Evolutionary conservation across 2,113 vertebrate genomes (phyloP).

Genomic region (Jaculus jaculus): DNA sequence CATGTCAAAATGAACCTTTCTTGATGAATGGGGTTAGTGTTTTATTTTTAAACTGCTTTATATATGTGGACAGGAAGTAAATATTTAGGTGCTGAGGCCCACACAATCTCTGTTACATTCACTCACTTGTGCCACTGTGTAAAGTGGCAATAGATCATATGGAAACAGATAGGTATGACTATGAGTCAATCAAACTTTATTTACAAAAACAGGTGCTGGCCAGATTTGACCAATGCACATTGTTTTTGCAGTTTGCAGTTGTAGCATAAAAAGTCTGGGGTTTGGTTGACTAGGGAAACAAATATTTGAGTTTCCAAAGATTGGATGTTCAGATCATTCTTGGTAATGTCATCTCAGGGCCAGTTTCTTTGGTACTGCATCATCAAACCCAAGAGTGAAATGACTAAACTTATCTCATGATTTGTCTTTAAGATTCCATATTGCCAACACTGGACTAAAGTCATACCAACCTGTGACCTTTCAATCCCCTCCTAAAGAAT

Average conservation of each 20-base stretch:
- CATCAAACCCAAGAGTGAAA: constrained; percentile 30
- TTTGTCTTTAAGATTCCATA: background rate
- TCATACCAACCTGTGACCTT: constrained; percentile 24
- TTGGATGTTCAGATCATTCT: constrained; percentile 13
- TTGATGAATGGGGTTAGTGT: background rate
- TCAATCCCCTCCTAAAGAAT: constrained; percentile 22
- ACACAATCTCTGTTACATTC: background rate
- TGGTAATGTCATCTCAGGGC: background rate
- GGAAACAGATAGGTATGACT: background rate
- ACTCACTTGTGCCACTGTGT: background rate
- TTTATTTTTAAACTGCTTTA: constrained; percentile 12
- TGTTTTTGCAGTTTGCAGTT: background rate
- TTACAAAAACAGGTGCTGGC: background rate
- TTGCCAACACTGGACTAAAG: constrained; percentile 45
- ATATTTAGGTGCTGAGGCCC: constrained; percentile 8
- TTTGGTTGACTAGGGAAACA: background rate
- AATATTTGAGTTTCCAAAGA: constrained; percentile 14
- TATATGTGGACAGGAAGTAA: background rate
- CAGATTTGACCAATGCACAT: background rate
- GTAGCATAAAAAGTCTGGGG: background rate
- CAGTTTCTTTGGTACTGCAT: background rate
- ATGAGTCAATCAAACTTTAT: background rate
- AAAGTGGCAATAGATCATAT: background rate
- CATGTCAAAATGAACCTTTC: constrained; percentile 5
- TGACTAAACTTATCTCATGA: constrained; percentile 36